Percentiles rank a stretch among this genome's conserved stretches.
Conservation (phyloP, 1,140 invertebrate species). For the Plutomurus gul region DNA sequence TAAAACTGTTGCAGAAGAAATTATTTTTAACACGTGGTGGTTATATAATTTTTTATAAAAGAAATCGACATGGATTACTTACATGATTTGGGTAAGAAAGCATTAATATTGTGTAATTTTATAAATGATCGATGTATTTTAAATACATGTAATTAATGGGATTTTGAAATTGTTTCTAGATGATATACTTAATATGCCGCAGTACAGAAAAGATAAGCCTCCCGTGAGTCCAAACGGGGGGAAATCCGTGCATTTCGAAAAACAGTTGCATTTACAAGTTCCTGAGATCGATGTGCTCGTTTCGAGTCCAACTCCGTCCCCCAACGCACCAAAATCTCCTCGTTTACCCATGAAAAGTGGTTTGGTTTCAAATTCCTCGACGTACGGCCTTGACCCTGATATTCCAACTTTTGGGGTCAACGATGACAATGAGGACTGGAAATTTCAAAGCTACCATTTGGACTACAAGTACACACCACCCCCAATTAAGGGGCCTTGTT, state of each 20-base stretch:
- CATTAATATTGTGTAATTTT: too few species aligned
- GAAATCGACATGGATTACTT: neutral
- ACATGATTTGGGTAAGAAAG: neutral
- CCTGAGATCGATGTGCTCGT: neutral
- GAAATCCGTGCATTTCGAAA: neutral
- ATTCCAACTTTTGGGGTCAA: slow-evolving; percentile 42
- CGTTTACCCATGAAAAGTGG: neutral
- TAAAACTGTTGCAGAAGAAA: too few species aligned
- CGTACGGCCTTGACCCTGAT: slow-evolving; percentile 2
- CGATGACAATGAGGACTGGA: slow-evolving; percentile 46
- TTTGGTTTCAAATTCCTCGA: neutral
- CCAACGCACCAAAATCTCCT: neutral
- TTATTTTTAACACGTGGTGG: too few species aligned
- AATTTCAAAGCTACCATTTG: slow-evolving; percentile 53
- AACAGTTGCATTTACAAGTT: neutral
- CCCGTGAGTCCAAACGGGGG: neutral
- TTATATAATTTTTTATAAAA: too few species aligned
- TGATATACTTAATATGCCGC: neutral
- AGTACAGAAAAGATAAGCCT: neutral
- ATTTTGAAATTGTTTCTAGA: neutral
- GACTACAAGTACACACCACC: slow-evolving; percentile 49
- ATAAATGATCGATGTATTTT: too few species aligned
- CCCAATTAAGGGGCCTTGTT: slow-evolving; percentile 51
- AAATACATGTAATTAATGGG: too few species aligned
- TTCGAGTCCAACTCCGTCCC: neutral